Evolutionary conservation across 2,888 invertebrate species (phyloP).

Genomic region (Ophioninae sp.): DNA sequence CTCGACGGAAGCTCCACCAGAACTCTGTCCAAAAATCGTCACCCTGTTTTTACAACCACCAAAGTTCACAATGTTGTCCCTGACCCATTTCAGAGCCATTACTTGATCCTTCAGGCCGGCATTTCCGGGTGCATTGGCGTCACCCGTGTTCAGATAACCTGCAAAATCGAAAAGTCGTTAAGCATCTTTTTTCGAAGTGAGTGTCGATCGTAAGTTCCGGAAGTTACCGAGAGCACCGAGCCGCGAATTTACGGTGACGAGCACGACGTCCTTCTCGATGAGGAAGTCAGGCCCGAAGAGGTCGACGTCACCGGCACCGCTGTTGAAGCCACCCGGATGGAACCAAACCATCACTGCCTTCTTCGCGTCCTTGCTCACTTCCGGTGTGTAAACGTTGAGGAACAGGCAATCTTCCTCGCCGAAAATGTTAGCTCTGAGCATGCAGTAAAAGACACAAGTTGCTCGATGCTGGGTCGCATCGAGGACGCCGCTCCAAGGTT

Average conservation of each 20-base stretch:
- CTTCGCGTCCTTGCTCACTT: conserved; percentile 69
- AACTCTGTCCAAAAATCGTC: conserved; percentile 74
- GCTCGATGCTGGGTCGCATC: conserved; percentile 74
- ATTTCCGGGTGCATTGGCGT: conserved; percentile 75
- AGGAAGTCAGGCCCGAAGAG: conserved; percentile 74
- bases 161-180: neutral
- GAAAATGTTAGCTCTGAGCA: conserved; percentile 68
- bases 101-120: conserved; percentile 76
- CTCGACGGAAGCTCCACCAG: conserved; percentile 72
- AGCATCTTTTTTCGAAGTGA: too few species aligned
- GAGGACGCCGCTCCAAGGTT: conserved; percentile 74
- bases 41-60: conserved; percentile 74
- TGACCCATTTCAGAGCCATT: conserved; percentile 75
- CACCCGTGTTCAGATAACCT: conserved; percentile 75
- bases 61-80: conserved; percentile 75
- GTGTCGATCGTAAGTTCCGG: neutral
- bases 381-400: conserved; percentile 75
- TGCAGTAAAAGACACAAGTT: conserved; percentile 73
- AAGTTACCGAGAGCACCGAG: conserved; percentile 73
- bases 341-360: conserved; percentile 76
- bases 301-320: conserved; percentile 69
- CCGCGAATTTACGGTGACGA: conserved; percentile 75
- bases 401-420: conserved; percentile 77
- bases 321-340: conserved; percentile 71
- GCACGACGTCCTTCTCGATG: conserved; percentile 74